Evolutionary conservation across 2,797 vertebrate species (phyloP), one percentile per base, ranked within the genome.

Genomic region (Acanthis flammea): DNA sequence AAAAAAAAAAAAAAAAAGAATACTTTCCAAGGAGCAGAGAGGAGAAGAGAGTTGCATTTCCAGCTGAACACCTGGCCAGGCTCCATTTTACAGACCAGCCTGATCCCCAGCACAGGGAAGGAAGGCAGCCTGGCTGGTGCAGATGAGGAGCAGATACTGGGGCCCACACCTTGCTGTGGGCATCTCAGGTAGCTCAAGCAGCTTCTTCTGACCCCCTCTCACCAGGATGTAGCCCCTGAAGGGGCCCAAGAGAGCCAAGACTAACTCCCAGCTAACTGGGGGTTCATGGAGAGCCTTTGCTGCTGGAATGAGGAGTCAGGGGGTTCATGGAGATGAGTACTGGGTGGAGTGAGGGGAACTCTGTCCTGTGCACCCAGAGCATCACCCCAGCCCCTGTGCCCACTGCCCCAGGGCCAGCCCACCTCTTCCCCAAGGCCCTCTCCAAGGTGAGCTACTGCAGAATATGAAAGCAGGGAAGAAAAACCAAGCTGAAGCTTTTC

Each of bases 21-120:
- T 17, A 8, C 51, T 95, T 94, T 89, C 74, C 16, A 4, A 61
- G 63, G 92, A 93, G 78, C 50, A 54, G 58, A 53, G 45, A 58
- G 54, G 30, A 76, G 73, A 50, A 79, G 18, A 24, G 62, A 75
- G 37, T 42, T 96, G 70, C 67, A 68, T 48, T 50, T 31, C 8
- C 37, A 54, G 54, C 63, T 44, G 31, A 47, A 28, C 0, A 1
- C 12, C 53, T 81, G 92, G 78, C 44, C 68, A 57, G 47, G 67
- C 71, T 95, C 66, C 47, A 25, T 88, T 71, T 85, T 53, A 63
- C 51, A 1, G 5, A 77, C 23, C 35, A 45, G 55, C 83, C 75
- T 35, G 63, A 61, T 78, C 39, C 67, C 41, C 42, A 10, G 7
- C 2, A 14, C 0, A 1, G 41, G 41, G 41, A 41, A 22, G 15